phyloP scores from a whole-genome alignment of 2,888 invertebrate species.

The Callimorpha dominula region DNA sequence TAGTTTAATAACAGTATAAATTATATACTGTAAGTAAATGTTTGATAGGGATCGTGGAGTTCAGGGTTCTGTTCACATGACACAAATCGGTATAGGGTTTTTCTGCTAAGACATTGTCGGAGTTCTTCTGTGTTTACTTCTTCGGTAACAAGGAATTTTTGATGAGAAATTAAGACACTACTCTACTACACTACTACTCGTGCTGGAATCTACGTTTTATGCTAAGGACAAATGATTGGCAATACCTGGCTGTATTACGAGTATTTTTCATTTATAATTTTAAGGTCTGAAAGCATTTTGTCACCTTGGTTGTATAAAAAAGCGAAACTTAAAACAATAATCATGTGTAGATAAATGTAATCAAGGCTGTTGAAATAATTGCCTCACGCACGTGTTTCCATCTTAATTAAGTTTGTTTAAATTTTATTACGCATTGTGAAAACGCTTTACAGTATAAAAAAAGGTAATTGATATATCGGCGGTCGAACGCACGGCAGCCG shows the following conservation, averaged over 20 bases:
- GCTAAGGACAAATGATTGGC: not conserved
- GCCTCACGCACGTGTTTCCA: constrained; percentile 9
- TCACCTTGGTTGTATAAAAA: not conserved
- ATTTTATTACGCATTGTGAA: constrained; percentile 45
- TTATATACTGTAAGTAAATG: too few relatives aligned
- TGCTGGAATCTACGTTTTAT: not conserved
- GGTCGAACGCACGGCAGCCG: constrained; percentile 63
- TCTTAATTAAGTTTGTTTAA: constrained; percentile 28
- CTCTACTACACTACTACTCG: not conserved
- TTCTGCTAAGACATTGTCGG: too few relatives aligned
- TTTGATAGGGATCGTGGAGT: too few relatives aligned
- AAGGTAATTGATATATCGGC: constrained; percentile 74
- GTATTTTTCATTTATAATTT: not conserved
- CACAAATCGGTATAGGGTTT: too few relatives aligned
- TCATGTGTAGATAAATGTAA: constrained; percentile 7
- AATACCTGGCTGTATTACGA: not conserved
- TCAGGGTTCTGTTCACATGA: too few relatives aligned
- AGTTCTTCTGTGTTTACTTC: too few relatives aligned
- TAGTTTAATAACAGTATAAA: too few relatives aligned
- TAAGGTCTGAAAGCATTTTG: not conserved
- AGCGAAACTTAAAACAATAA: not conserved
- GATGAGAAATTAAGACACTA: not conserved
- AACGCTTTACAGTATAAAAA: constrained; percentile 57
- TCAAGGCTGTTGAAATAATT: constrained; percentile 30
- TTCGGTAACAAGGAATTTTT: too few relatives aligned